A percentile compares a stretch with the other conserved stretches of the same genome.
phyloP scores from a whole-genome alignment of 2,797 vertebrate species.

The Cryptoblepharus egeriae region DNA sequence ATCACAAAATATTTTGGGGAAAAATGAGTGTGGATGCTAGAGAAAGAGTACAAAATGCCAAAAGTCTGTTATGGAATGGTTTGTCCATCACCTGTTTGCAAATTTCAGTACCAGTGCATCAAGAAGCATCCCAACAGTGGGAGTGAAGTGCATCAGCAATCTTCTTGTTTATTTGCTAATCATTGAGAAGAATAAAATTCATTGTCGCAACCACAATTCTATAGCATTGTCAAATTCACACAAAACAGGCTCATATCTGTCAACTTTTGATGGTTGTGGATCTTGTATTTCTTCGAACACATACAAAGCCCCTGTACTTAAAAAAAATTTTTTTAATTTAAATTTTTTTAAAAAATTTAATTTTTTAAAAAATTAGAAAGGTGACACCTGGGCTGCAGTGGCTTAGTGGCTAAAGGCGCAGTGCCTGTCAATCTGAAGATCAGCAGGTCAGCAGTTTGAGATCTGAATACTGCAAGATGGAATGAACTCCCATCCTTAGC shows the following conservation, averaged over 20 bases:
- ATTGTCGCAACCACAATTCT: not conserved
- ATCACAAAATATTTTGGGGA: not conserved
- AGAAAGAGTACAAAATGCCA: constrained; percentile 1
- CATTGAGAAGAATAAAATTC: not conserved
- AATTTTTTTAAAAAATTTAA: too few species aligned
- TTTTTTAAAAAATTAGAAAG: too few species aligned
- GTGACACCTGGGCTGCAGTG: too few species aligned
- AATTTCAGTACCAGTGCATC: not conserved
- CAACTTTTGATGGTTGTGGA: not conserved
- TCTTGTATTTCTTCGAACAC: not conserved
- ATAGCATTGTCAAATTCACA: too few species aligned
- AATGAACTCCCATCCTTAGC: too few species aligned
- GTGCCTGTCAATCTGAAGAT: too few species aligned
- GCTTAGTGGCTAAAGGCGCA: too few species aligned
- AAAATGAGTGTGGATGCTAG: constrained; percentile 3
- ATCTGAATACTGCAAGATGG: too few species aligned
- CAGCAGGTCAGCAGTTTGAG: too few species aligned
- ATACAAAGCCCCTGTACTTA: not conserved
- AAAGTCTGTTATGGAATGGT: not conserved
- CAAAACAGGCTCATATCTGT: not conserved
- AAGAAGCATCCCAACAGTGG: not conserved
- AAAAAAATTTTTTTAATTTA: too few species aligned
- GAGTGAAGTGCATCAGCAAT: not conserved
- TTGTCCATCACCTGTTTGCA: not conserved
- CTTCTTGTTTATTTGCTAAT: not conserved